Evolutionary conservation across 2,888 invertebrate species (phyloP).

Genomic region (Halictus quadricinctus): DNA sequence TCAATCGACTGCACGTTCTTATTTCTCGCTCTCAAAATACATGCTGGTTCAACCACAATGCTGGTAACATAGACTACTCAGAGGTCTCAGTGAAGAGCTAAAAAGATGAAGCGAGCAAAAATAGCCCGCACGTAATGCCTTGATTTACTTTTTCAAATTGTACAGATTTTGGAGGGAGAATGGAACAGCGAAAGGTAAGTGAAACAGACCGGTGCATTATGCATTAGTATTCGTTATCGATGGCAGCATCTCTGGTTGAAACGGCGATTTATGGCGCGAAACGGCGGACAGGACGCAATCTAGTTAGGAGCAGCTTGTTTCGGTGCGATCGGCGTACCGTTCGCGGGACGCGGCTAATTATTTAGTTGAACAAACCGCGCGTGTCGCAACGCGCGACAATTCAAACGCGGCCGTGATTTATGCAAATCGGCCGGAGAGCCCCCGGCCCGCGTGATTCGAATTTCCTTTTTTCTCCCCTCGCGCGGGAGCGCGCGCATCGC

Average conservation of each 20-base stretch:
- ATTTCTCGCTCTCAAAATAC: too few relatives aligned
- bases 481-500: neutral
- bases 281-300: neutral
- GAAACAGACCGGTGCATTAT: neutral
- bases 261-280: neutral
- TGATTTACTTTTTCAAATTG: neutral
- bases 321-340: neutral
- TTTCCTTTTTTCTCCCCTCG: neutral
- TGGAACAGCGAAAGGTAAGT: neutral
- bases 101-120: too few relatives aligned
- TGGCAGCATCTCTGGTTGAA: neutral
- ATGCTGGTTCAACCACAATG: too few relatives aligned
- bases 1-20: too few relatives aligned
- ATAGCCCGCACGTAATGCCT: too few relatives aligned
- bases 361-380: slow-evolving; percentile 8
- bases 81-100: too few relatives aligned
- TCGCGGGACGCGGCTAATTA: neutral
- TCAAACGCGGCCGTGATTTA: slow-evolving; percentile 19
- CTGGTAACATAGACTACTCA: too few relatives aligned
- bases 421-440: slow-evolving; percentile 20
- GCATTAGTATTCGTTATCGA: neutral
- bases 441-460: slow-evolving; percentile 22
- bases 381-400: neutral
- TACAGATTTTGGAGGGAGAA: neutral
- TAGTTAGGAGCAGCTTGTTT: slow-evolving; percentile 4